Conservation (phyloP, 2,888 invertebrate genomes). For the Zelleria hepariella region DNA sequence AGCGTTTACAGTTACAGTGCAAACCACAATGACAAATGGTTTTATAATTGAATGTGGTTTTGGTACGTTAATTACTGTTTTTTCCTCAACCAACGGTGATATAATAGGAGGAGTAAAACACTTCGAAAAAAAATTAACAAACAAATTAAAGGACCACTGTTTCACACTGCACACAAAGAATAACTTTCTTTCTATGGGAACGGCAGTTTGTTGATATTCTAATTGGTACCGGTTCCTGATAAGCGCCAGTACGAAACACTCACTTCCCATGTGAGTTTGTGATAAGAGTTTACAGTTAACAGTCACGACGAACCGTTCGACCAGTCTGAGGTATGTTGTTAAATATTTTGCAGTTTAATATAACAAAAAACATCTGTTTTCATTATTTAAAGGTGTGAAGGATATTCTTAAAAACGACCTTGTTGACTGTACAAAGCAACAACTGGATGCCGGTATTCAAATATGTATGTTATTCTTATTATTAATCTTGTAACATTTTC, state of each 20-base stretch:
- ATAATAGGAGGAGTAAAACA: too few relatives aligned
- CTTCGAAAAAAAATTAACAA: too few relatives aligned
- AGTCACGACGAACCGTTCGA: background rate
- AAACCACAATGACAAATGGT: too few relatives aligned
- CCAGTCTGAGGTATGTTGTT: background rate
- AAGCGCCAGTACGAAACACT: background rate
- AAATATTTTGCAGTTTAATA: background rate
- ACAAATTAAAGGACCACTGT: too few relatives aligned
- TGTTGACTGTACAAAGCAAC: background rate
- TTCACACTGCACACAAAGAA: too few relatives aligned
- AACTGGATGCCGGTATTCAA: too few relatives aligned
- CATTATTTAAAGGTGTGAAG: background rate
- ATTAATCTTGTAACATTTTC: too few relatives aligned
- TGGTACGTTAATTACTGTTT: too few relatives aligned
- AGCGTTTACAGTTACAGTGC: too few relatives aligned
- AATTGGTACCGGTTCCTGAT: background rate
- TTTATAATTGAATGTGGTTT: too few relatives aligned
- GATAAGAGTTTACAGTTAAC: background rate
- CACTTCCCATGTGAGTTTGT: background rate
- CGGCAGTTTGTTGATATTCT: background rate
- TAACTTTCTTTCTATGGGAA: background rate
- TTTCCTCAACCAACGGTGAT: too few relatives aligned
- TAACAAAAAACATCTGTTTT: background rate
- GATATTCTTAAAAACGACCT: background rate
- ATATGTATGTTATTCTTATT: too few relatives aligned